A percentile compares a stretch with the other conserved stretches of the same genome.
These are phyloP conservation scores for Idaea straminata DNA, from an alignment of 2,888 invertebrate species.

Conservation along the genomic window DNA sequence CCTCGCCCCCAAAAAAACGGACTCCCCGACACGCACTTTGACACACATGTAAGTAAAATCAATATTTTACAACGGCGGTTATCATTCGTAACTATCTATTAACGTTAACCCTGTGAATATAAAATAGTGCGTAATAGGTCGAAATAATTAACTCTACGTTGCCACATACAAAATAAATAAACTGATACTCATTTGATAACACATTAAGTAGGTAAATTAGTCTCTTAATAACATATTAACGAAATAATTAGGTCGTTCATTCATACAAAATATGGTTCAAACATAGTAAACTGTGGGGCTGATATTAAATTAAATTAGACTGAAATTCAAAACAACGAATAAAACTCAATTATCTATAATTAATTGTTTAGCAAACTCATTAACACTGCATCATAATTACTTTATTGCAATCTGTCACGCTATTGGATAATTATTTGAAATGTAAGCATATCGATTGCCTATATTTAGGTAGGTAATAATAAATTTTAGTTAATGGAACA, in stretches of 20 bases:
- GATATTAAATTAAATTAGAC: too few species aligned
- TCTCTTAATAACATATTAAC: too few species aligned
- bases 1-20: constrained; percentile 52
- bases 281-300: too few species aligned
- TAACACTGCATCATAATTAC: constrained; percentile 17
- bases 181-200: too few species aligned
- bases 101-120: constrained; percentile 6
- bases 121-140: too few species aligned
- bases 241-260: too few species aligned
- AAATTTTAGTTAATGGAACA: too few species aligned
- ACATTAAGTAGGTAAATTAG: too few species aligned
- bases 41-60: constrained; percentile 50
- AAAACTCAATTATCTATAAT: constrained; percentile 17
- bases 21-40: constrained; percentile 63
- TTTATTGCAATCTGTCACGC: constrained; percentile 20
- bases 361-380: constrained; percentile 23
- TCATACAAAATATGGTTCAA: too few species aligned
- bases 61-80: constrained; percentile 2
- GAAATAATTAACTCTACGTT: too few species aligned
- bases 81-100: not conserved
- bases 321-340: not conserved
- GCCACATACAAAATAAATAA: too few species aligned
- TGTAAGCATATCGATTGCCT: not conserved
- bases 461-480: not conserved
- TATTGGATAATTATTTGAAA: constrained; percentile 10